These are phyloP conservation scores for Epirrhoe tristata DNA, from an alignment of 2,888 invertebrate species.

Conservation along the genomic window DNA sequence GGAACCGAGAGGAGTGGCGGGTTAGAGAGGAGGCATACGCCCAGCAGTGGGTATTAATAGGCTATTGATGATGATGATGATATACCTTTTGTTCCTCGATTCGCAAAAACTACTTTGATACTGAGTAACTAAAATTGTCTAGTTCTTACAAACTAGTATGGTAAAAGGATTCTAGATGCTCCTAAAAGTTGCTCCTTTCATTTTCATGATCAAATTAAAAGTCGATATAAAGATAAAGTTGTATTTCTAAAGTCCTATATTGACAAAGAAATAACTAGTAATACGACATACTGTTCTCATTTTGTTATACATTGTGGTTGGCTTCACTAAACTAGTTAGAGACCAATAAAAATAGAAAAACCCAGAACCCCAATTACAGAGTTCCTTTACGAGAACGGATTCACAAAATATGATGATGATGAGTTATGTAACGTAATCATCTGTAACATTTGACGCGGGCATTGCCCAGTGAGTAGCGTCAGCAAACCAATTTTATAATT, in stretches of 20 bases:
- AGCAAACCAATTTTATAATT: conserved; percentile 43
- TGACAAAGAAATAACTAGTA: background rate
- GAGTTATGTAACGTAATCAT: conserved; percentile 81
- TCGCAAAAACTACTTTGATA: too few relatives aligned
- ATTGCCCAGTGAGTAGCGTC: conserved; percentile 55
- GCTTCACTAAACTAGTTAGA: conserved; percentile 31
- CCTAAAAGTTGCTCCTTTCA: too few relatives aligned
- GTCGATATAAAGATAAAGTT: too few relatives aligned
- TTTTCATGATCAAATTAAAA: too few relatives aligned
- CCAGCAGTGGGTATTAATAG: too few relatives aligned
- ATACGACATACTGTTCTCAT: background rate
- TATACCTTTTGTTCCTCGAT: too few relatives aligned
- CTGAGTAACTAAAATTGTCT: too few relatives aligned
- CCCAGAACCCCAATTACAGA: conserved; percentile 59
- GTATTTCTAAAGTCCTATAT: background rate
- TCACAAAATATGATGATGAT: conserved; percentile 76
- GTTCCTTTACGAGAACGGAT: conserved; percentile 65
- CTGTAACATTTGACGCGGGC: conserved; percentile 76
- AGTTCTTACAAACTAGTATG: too few relatives aligned
- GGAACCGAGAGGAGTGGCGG: too few relatives aligned
- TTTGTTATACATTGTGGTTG: conserved; percentile 1
- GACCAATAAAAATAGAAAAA: conserved; percentile 40
- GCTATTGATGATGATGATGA: too few relatives aligned
- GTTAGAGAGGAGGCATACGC: too few relatives aligned
- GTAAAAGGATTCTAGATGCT: too few relatives aligned